Conservation (phyloP, 2,888 invertebrate species). For the Xylophagus ater region DNA sequence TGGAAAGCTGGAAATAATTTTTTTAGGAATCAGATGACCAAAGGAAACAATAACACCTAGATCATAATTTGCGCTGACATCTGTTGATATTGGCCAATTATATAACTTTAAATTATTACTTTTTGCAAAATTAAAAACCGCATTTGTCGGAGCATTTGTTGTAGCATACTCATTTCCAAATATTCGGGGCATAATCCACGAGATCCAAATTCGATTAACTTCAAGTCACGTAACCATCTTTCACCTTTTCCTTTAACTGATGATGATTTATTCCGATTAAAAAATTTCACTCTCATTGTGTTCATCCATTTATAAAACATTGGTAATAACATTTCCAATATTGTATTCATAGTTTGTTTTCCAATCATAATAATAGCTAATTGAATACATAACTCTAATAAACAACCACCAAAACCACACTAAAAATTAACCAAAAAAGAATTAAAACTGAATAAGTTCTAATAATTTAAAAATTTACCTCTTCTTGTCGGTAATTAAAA, state of each 20-base stretch:
- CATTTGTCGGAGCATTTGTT: too few relatives aligned
- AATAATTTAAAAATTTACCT: conserved; percentile 45
- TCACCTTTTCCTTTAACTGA: conserved; percentile 28
- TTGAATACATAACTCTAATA: conserved; percentile 88
- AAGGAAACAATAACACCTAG: too few relatives aligned
- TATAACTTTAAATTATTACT: too few relatives aligned
- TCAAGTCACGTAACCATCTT: conserved; percentile 78
- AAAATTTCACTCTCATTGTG: conserved; percentile 47
- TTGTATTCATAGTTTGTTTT: conserved; percentile 84
- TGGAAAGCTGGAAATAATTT: too few relatives aligned
- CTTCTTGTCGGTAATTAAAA: conserved; percentile 71
- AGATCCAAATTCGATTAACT: conserved; percentile 73
- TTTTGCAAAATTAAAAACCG: too few relatives aligned
- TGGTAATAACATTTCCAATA: conserved; percentile 80
- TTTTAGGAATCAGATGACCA: too few relatives aligned
- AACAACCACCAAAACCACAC: conserved; percentile 88
- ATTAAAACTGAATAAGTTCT: background rate
- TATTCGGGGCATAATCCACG: conserved; percentile 92
- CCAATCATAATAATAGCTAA: conserved; percentile 93
- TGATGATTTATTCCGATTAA: conserved; percentile 39
- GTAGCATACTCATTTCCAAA: conserved; percentile 84
- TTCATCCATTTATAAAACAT: conserved; percentile 64
- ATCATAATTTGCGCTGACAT: too few relatives aligned
- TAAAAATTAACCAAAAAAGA: conserved; percentile 30
- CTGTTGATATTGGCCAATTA: too few relatives aligned